A percentile compares a stretch with the other conserved stretches of the same genome.
Evolutionary conservation across 1,140 invertebrate genomes (phyloP).

Genomic region (Ceratosolen solmsi): DNA sequence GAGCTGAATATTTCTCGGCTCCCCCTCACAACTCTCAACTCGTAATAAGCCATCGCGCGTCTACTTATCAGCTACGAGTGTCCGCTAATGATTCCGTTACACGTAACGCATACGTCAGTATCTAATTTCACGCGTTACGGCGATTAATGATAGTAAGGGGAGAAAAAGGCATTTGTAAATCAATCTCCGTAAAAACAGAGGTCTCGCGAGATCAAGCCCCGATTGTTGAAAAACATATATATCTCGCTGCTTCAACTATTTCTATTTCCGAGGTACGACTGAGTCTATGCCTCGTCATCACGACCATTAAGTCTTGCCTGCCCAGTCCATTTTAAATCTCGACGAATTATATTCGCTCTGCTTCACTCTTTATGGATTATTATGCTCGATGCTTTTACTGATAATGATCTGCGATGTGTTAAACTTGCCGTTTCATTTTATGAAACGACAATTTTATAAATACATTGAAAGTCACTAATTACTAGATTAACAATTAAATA

Average conservation of each 20-base stretch:
- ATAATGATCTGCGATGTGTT: no score
- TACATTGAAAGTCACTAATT: no score
- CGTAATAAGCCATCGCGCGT: background rate
- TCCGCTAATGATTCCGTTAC: slow-evolving; percentile 14
- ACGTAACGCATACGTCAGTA: background rate
- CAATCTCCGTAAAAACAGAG: background rate
- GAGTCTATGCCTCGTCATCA: background rate
- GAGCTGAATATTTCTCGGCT: no score
- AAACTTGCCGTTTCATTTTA: no score
- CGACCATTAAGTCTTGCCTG: background rate
- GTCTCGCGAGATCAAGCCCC: background rate
- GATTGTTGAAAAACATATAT: background rate
- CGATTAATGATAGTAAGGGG: background rate
- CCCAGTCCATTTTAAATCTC: no score
- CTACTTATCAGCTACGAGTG: background rate
- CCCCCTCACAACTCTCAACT: no score
- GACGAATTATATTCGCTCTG: no score
- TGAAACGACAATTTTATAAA: no score
- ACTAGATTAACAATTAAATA: no score
- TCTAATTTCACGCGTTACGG: background rate
- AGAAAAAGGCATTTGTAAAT: background rate
- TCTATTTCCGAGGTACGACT: background rate
- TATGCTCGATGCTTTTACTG: no score
- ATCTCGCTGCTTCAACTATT: background rate
- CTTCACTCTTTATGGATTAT: no score